These are phyloP conservation scores for Drosophila santomea DNA, from an alignment of 1,140 invertebrate species.

Conservation along the genomic window DNA sequence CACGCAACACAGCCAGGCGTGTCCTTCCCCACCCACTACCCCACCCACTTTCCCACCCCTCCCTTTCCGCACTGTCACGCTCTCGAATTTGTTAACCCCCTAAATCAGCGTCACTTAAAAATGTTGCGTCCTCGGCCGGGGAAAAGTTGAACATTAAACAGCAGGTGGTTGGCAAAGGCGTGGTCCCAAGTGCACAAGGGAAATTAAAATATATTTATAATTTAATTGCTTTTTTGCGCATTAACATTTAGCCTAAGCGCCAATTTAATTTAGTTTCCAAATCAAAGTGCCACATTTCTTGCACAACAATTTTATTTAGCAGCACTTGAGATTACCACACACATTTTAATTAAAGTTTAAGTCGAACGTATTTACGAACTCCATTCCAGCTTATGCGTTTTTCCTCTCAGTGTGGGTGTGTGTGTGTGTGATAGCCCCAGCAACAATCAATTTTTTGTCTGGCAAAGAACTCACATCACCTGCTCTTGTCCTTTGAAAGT, in stretches of 20 bases:
- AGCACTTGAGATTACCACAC: too few species aligned
- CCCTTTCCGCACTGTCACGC: neutral
- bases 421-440: slow-evolving; percentile 19
- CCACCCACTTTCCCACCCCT: neutral
- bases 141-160: slow-evolving; percentile 62
- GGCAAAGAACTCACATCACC: slow-evolving; percentile 17
- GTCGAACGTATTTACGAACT: too few species aligned
- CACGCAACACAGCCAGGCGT: slow-evolving; percentile 52
- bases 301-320: too few species aligned
- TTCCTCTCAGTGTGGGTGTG: neutral
- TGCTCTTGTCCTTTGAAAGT: slow-evolving; percentile 38
- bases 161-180: slow-evolving; percentile 71
- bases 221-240: neutral
- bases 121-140: slow-evolving; percentile 60
- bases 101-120: slow-evolving; percentile 82
- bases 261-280: too few species aligned
- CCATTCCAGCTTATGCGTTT: neutral
- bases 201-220: neutral
- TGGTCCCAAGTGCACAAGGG: neutral
- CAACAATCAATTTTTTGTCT: slow-evolving; percentile 49
- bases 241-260: neutral
- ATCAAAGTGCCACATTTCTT: too few species aligned
- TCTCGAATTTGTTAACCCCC: neutral
- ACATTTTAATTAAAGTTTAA: neutral
- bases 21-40: neutral